phyloP scores from a whole-genome alignment of 2,797 vertebrate species.

The Coracias cyanogaster region DNA sequence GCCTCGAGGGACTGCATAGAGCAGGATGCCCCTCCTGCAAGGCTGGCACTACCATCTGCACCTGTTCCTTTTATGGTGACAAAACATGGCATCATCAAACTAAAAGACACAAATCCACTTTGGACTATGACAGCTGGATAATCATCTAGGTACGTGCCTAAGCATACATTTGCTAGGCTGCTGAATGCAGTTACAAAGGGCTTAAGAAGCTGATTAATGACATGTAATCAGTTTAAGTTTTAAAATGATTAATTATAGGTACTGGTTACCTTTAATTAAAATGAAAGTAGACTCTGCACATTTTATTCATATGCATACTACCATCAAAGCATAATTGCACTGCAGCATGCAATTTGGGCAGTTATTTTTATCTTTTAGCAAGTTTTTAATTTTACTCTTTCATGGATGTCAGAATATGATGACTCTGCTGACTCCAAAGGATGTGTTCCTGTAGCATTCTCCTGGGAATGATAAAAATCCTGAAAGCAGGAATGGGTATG shows the following conservation, averaged over 20 bases:
- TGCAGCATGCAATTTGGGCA: background rate
- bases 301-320: background rate
- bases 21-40: background rate
- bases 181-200: background rate
- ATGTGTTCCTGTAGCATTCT: background rate
- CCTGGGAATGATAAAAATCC: background rate
- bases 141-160: background rate
- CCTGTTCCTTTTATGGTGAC: background rate
- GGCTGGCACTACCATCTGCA: background rate
- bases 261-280: background rate
- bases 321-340: background rate
- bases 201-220: constrained; percentile 3
- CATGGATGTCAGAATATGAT: background rate
- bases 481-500: background rate
- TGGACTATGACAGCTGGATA: constrained; percentile 13
- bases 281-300: background rate
- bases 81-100: background rate
- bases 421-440: background rate
- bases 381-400: background rate
- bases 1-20: background rate
- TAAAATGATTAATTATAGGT: constrained; percentile 24
- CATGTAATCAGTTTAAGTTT: background rate
- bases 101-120: background rate
- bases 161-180: background rate
- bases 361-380: background rate